Evolutionary conservation across 2,888 invertebrate species (phyloP), one percentile per base, ranked within the genome.

Genomic region (Folsomia candida): DNA sequence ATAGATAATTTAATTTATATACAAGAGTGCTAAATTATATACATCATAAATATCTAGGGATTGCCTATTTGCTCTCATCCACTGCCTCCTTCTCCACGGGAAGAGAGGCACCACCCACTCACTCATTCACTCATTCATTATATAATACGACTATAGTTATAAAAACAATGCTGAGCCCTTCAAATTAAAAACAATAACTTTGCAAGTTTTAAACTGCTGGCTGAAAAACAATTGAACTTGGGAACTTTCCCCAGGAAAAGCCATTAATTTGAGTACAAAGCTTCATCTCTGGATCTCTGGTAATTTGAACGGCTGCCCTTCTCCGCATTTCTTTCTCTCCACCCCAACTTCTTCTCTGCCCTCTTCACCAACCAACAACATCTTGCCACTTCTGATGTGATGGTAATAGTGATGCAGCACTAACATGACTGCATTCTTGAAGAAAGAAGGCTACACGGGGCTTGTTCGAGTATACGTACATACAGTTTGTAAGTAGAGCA

Each of bases 101-200:
- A 37, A 37, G 4, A 37, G 37, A 37, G 37, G 37, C 4, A 37
- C n/a, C n/a, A n/a, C 4, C 37, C 37, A 37, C 37, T 37, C 37
- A 37, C 14, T 37, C 14, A 4, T 37, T 9, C 37, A 9, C 14
- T 37, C 37, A n/a, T n/a, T n/a, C n/a, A n/a, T n/a, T n/a, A n/a
- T n/a, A n/a, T n/a, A n/a, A n/a, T n/a, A n/a, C n/a, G n/a, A n/a
- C n/a, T n/a, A 37, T 37, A 37, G 4, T 14, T 4, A 37, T 4
- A 37, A 37, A 37, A 37, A 37, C 37, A 37, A 37, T 37, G 51
- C 47, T 29, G 37, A 64, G 63, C 47, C 51, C 47, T 64, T 64
- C 14, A 64, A 64, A 64, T 64, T 64, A 37, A 64, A 64, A 64
- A 64, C 63, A 64, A 64, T 64, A 64, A 64, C 51, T 64, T 64